A percentile compares a stretch with the other conserved stretches of the same genome.
Conservation (phyloP, 2,888 invertebrate genomes). For the Thyatira batis region DNA sequence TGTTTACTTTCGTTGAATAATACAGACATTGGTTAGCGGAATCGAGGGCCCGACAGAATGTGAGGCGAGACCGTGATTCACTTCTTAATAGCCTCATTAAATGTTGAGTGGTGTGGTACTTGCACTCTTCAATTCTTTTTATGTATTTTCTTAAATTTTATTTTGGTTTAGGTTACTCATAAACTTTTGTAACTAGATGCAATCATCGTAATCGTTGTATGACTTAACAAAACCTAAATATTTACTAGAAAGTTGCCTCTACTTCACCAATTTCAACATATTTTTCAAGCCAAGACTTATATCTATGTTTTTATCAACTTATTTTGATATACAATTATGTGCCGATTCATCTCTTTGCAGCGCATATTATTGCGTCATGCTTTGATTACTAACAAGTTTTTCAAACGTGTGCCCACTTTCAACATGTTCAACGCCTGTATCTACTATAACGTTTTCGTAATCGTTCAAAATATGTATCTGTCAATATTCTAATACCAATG, state of each 20-base stretch:
- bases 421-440: background rate
- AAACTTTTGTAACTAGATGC: background rate
- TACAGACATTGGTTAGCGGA: constrained; percentile 61
- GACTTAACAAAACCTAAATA: too few species aligned
- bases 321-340: background rate
- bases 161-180: background rate
- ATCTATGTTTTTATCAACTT: background rate
- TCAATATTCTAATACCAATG: background rate
- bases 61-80: constrained; percentile 54
- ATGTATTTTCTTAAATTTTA: background rate
- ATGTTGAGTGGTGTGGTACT: background rate
- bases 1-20: constrained; percentile 79
- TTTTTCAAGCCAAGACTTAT: background rate
- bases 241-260: too few species aligned
- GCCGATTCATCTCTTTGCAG: background rate
- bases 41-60: constrained; percentile 51
- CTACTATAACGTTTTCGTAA: background rate
- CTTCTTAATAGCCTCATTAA: constrained; percentile 43
- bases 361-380: background rate
- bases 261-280: too few species aligned
- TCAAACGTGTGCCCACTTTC: too few species aligned
- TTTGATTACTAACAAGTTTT: background rate
- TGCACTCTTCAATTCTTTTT: background rate
- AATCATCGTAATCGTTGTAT: too few species aligned
- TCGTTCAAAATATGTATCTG: background rate